A percentile compares a stretch with the other conserved stretches of the same genome.
Conservation (phyloP, 1,140 invertebrate genomes). For the Aphelinus certus region DNA sequence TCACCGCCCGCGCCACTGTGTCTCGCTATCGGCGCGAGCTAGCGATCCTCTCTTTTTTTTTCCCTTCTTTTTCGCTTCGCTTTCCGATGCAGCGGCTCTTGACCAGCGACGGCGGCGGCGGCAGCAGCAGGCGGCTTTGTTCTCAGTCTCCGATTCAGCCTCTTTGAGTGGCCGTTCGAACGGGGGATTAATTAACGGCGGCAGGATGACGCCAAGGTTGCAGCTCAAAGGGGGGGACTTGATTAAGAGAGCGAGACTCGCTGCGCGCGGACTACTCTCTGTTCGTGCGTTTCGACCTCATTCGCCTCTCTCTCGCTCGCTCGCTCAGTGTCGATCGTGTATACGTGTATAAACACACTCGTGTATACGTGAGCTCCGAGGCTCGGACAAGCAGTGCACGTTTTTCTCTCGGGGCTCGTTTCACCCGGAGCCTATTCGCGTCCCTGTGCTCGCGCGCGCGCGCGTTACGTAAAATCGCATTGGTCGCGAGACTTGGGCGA, state of each 20-base stretch:
- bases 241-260: conserved; percentile 11
- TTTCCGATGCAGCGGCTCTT: background rate
- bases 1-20: background rate
- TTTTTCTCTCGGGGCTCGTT: too few species aligned
- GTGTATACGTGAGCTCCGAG: too few species aligned
- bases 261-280: background rate
- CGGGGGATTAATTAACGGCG: conserved; percentile 43
- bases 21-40: background rate
- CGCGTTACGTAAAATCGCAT: conserved; percentile 6
- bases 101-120: too few species aligned
- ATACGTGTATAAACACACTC: too few species aligned
- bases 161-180: conserved; percentile 10
- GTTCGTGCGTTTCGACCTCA: conserved; percentile 25
- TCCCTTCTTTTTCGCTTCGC: conserved; percentile 6
- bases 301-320: background rate
- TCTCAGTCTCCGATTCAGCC: background rate
- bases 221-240: background rate
- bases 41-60: conserved; percentile 9
- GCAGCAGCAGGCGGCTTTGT: background rate
- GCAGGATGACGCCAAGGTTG: conserved; percentile 39
- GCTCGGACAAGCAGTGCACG: too few species aligned
- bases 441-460: too few species aligned
- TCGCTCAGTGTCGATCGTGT: too few species aligned
- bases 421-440: too few species aligned
- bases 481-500: too few species aligned